Percentiles rank a stretch among this genome's conserved stretches.
These are phyloP conservation scores for Synanthedon tipuliformis DNA, from an alignment of 2,888 invertebrate species.

Conservation along the genomic window DNA sequence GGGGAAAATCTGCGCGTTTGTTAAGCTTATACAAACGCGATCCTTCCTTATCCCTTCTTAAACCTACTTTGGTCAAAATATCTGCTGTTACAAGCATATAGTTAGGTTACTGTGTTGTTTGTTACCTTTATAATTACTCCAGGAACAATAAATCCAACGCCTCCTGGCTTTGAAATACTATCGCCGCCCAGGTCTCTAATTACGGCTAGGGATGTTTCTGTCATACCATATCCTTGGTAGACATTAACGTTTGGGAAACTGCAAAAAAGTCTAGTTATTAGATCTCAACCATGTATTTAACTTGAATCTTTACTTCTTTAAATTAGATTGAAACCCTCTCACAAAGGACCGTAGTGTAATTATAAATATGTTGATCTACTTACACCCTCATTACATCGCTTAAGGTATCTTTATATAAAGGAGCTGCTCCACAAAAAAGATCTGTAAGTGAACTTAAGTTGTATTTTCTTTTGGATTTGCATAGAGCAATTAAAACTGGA, in stretches of 20 bases:
- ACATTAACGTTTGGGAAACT: conserved; percentile 42
- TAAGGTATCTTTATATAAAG: not conserved
- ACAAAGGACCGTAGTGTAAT: too few relatives aligned
- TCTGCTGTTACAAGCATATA: too few relatives aligned
- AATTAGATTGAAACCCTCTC: too few relatives aligned
- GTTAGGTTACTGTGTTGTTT: too few relatives aligned
- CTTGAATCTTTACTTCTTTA: too few relatives aligned
- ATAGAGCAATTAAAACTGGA: not conserved
- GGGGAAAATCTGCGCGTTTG: too few relatives aligned
- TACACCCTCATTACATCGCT: not conserved
- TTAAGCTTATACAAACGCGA: too few relatives aligned
- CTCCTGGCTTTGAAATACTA: conserved; percentile 21
- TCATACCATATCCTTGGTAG: conserved; percentile 45
- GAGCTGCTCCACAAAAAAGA: not conserved
- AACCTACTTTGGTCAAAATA: too few relatives aligned
- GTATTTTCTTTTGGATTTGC: not conserved
- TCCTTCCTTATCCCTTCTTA: too few relatives aligned
- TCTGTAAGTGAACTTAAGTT: not conserved
- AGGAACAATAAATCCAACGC: conserved; percentile 26
- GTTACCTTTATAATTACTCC: conserved; percentile 36
- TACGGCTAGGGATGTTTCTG: conserved; percentile 33
- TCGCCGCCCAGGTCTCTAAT: conserved; percentile 9
- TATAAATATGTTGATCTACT: not conserved
- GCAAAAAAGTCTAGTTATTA: conserved; percentile 1
- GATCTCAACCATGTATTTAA: too few relatives aligned